These are phyloP conservation scores for Glaucopsyche alexis DNA, from an alignment of 2,888 invertebrate species.

Conservation along the genomic window DNA sequence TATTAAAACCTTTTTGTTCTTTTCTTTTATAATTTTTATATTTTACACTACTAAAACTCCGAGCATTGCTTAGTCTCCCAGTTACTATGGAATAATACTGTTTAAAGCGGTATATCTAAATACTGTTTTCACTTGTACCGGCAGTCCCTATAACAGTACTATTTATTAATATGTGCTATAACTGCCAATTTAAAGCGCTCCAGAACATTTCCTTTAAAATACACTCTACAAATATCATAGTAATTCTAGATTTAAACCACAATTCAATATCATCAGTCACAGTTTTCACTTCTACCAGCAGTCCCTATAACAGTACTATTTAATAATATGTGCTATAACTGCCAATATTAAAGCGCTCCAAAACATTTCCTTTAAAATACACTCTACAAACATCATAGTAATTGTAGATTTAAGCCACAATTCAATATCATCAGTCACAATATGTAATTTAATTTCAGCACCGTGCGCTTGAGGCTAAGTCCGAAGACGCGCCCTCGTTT, in stretches of 20 bases:
- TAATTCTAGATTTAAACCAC: background rate
- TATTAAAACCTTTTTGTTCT: too few relatives aligned
- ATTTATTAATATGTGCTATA: too few relatives aligned
- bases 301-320: too few relatives aligned
- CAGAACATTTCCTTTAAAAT: background rate
- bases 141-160: too few relatives aligned
- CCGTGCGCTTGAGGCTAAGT: slow-evolving; percentile 49
- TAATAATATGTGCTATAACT: too few relatives aligned
- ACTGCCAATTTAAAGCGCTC: background rate
- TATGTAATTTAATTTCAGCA: slow-evolving; percentile 32
- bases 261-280: slow-evolving; percentile 6
- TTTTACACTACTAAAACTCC: too few relatives aligned
- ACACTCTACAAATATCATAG: background rate
- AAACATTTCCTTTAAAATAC: background rate
- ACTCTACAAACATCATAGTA: background rate
- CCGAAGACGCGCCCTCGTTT: slow-evolving; percentile 70
- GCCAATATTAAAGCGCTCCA: background rate
- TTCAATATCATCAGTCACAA: slow-evolving; percentile 12
- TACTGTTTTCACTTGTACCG: too few relatives aligned
- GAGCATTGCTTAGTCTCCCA: too few relatives aligned
- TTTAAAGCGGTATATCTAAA: too few relatives aligned
- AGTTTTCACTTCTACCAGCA: too few relatives aligned
- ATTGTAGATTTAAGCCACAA: background rate
- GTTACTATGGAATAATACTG: too few relatives aligned
- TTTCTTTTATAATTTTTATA: too few relatives aligned